Evolutionary conservation across 2,113 vertebrate genomes (phyloP).

Genomic region (Sapajus apella): DNA sequence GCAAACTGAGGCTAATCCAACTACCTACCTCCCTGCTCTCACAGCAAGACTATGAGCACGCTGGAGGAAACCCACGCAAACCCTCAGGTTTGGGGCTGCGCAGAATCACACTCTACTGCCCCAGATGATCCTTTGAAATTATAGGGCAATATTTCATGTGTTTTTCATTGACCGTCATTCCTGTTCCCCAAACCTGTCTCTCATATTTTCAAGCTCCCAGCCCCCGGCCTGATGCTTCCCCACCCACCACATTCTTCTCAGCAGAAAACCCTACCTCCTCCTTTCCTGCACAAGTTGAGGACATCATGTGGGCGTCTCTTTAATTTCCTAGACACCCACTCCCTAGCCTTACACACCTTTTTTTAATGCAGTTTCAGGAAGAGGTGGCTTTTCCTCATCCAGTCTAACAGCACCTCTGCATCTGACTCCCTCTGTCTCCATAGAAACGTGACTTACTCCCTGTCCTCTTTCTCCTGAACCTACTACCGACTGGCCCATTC

Average conservation of each 20-base stretch:
- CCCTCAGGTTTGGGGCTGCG: not conserved
- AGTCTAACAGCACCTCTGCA: not conserved
- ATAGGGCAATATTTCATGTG: not conserved
- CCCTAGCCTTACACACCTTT: not conserved
- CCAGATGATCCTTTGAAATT: not conserved
- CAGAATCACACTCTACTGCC: not conserved
- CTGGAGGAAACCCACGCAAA: not conserved
- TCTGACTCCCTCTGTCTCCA: not conserved
- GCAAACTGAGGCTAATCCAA: not conserved
- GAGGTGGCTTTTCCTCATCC: not conserved
- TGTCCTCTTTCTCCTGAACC: not conserved
- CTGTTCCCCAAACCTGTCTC: not conserved
- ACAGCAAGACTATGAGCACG: not conserved
- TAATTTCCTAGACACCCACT: not conserved
- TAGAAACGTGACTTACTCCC: rapidly evolving
- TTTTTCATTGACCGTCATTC: not conserved
- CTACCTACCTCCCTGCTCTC: not conserved
- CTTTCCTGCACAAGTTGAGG: not conserved
- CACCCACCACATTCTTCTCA: not conserved
- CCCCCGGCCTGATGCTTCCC: not conserved
- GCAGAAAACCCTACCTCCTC: not conserved
- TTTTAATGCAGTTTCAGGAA: not conserved
- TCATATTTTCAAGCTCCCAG: not conserved
- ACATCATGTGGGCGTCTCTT: not conserved
- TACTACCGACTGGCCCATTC: not conserved